Base-by-base conservation (phyloP, 2,113 vertebrate genomes). In the Ammospiza caudacuta region DNA sequence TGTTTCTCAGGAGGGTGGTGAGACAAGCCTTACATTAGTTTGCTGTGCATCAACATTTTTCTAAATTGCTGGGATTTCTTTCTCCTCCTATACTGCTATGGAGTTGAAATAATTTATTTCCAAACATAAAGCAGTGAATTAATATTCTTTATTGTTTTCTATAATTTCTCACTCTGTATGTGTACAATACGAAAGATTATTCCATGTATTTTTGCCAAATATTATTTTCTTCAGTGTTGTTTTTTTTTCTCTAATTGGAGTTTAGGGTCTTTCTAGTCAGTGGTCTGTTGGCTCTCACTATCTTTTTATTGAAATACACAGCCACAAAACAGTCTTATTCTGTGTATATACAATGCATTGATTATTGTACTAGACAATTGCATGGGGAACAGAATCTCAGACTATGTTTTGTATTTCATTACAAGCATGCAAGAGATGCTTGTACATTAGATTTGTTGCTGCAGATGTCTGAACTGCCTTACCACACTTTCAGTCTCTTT, bases 11-110 rank as follows among this genome's bases (percentile, higher is more conserved):
- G n/a, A 49, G 29, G 31, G 41, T 80, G 31, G 69, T 57, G 80
- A 94, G 78, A 51, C 51, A 86, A 84, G 67, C 62, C 63, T 92
- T 72, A 29, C 51, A 58, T 83, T 67, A 47, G 41, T 92, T 97
- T 94, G 94, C 76, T 63, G 84, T n/a, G 52, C 23, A n/a, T 80
- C 35, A 69, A 27, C 6, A 2, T 83, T 91, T 77, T 89, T 83
- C 82, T 63, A 44, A 89, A 67, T 78, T 31, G 25, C 12, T 83
- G 24, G n/a, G 14, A 31, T 49, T 94, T 74, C 14, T 63, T 83
- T 51, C 9, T 16, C 6, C 10, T 61, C 28, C 28, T 62, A 4
- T 61, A 47, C 29, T 49, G 9, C 35, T 57, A 49, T 54, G 20
- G 24, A 57, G 35, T 78, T 83, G 49, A 57, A 61, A 87, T 70